phyloP scores from a whole-genome alignment of 2,113 vertebrate genomes.

The Phylloscopus whistleri region DNA sequence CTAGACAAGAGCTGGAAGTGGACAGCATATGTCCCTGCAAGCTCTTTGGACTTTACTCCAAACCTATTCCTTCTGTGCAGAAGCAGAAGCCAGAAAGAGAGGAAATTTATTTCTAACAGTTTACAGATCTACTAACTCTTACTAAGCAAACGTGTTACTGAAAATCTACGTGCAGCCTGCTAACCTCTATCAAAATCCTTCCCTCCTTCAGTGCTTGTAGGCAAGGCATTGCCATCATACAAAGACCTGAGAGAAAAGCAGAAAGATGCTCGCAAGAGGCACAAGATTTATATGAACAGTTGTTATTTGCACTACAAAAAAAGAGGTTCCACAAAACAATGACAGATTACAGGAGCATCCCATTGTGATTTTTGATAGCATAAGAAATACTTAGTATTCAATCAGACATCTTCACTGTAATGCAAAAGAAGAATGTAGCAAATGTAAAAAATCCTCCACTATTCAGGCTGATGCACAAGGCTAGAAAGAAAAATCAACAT shows the following conservation, averaged over 20 bases:
- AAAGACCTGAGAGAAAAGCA: background rate
- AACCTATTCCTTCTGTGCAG: background rate
- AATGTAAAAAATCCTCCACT: background rate
- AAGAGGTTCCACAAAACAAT: background rate
- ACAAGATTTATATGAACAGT: background rate
- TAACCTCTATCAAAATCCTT: background rate
- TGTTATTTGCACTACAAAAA: background rate
- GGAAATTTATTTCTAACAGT: background rate
- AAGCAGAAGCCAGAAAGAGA: background rate
- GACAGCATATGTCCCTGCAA: background rate
- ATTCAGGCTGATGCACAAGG: background rate
- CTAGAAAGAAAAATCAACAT: slow-evolving; percentile 42
- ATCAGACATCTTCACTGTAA: background rate
- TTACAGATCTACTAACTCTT: background rate
- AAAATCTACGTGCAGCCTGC: background rate
- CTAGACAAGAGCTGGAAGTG: background rate
- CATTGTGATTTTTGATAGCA: background rate
- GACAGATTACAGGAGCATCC: background rate
- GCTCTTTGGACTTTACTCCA: background rate
- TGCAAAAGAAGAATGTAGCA: background rate
- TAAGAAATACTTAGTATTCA: background rate
- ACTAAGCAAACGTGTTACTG: background rate
- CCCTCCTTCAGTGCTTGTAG: background rate
- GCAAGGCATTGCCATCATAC: background rate
- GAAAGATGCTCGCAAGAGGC: background rate